These are phyloP conservation scores for Ceyx melanurus DNA, from an alignment of 2,113 vertebrate species.

Conservation along the genomic window DNA sequence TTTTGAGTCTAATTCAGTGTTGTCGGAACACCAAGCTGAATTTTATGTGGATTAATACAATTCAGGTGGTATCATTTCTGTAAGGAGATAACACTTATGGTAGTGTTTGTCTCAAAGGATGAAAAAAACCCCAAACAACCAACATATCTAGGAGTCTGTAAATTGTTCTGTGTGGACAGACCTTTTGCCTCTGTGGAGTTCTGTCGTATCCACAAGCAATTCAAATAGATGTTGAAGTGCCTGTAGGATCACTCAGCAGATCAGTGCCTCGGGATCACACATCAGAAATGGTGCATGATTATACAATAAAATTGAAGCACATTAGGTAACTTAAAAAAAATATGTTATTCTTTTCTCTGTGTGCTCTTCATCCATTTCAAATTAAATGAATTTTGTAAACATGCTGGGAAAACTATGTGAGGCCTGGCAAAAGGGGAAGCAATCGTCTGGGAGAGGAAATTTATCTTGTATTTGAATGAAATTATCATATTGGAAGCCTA, in stretches of 20 bases:
- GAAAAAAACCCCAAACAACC: not conserved
- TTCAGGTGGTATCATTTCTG: not conserved
- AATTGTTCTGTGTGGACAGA: not conserved
- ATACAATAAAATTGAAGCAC: not conserved
- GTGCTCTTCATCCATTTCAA: not conserved
- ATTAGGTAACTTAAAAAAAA: not conserved
- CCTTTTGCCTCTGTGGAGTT: not conserved
- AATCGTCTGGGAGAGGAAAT: not conserved
- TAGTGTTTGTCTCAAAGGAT: not conserved
- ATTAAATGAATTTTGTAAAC: not conserved
- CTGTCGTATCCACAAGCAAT: not conserved
- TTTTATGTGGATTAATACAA: not conserved
- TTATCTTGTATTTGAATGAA: not conserved
- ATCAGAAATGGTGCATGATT: not conserved
- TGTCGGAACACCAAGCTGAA: not conserved
- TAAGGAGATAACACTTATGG: not conserved
- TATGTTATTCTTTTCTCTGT: not conserved
- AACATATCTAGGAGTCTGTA: not conserved
- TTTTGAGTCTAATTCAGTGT: not conserved
- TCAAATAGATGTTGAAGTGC: not conserved
- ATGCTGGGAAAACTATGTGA: fast-evolving
- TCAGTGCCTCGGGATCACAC: no score
- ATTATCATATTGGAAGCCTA: not conserved
- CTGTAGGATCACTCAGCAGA: not conserved
- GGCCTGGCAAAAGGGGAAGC: not conserved